These are phyloP conservation scores for Prionace glauca DNA, from an alignment of 2,797 vertebrate species.

Conservation along the genomic window DNA sequence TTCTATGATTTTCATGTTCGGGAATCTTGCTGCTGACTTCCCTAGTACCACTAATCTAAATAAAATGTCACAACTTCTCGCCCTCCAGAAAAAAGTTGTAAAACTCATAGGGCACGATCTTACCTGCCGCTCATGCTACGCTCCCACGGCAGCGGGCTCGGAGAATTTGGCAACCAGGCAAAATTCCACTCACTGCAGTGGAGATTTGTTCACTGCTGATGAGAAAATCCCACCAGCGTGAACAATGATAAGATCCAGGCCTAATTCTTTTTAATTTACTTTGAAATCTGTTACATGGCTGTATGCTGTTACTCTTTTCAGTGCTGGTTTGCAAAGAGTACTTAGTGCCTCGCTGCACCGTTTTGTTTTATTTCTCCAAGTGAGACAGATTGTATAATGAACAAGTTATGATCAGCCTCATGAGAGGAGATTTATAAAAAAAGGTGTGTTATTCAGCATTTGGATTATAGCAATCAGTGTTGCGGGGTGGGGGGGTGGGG, in stretches of 20 bases:
- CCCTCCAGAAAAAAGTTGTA: neutral
- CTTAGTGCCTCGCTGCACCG: too few species aligned
- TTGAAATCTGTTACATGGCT: neutral
- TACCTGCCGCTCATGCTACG: too few species aligned
- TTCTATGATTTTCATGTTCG: neutral
- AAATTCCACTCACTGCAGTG: too few species aligned
- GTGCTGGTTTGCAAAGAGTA: neutral
- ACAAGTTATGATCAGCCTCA: neutral
- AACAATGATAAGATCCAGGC: too few species aligned
- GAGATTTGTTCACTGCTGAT: too few species aligned
- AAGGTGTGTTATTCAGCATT: neutral
- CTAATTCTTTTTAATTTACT: neutral
- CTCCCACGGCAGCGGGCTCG: too few species aligned
- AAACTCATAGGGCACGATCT: neutral
- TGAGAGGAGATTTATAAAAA: neutral
- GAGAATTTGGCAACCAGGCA: too few species aligned
- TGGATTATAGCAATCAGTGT: neutral
- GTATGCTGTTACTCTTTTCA: neutral
- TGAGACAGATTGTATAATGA: neutral
- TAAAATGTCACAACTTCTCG: neutral
- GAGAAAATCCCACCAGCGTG: too few species aligned
- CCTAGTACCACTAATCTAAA: neutral
- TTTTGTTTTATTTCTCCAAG: neutral
- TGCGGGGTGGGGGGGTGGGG: too few species aligned
- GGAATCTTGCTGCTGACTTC: neutral